phyloP scores from a whole-genome alignment of 1,140 invertebrate genomes.

The Caenorhabditis brenneri region DNA sequence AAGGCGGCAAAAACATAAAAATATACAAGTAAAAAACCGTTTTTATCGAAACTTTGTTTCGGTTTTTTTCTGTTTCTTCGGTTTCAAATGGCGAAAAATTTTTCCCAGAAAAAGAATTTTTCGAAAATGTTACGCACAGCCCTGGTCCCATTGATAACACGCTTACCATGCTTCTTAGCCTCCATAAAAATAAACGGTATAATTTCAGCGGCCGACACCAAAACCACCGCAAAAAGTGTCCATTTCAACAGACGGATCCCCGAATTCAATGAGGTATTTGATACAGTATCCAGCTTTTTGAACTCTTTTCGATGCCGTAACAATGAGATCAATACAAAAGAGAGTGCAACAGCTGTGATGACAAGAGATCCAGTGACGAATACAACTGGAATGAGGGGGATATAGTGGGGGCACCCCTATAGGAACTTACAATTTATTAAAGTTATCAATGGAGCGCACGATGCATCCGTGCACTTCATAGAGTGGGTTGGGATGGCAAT shows the following conservation, averaged over 20 bases:
- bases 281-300: constrained; percentile 5
- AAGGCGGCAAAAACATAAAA: no score
- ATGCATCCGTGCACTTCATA: background rate
- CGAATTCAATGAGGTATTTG: background rate
- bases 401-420: no score
- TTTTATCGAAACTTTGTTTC: no score
- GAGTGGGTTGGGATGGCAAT: background rate
- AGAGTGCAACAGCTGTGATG: background rate
- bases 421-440: constrained; percentile 7
- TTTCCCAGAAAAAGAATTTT: no score
- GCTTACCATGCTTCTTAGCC: background rate
- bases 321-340: constrained; percentile 7
- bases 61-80: no score
- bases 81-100: no score
- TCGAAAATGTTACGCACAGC: no score
- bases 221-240: background rate
- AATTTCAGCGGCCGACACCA: background rate
- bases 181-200: background rate
- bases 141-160: no score
- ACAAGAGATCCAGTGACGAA: background rate
- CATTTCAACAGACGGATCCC: background rate
- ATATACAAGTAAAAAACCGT: no score
- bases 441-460: background rate
- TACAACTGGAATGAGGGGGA: background rate
- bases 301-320: background rate